A percentile compares a stretch with the other conserved stretches of the same genome.
Conservation (phyloP, 2,113 vertebrate genomes). For the Nymphicus hollandicus region DNA sequence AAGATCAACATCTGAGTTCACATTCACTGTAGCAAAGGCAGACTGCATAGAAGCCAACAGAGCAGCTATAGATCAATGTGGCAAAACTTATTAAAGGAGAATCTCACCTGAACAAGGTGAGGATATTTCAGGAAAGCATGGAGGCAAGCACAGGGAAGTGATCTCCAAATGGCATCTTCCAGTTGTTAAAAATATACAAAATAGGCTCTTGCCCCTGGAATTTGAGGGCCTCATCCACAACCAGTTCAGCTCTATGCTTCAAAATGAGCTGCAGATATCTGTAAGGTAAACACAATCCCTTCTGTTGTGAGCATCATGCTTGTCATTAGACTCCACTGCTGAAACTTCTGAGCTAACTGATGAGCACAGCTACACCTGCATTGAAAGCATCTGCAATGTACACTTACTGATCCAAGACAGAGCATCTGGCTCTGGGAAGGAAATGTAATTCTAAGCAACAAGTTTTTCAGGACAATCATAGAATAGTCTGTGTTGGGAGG, state of each 20-base stretch:
- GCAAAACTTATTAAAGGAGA: not conserved
- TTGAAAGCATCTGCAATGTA: not conserved
- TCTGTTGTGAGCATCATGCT: not conserved
- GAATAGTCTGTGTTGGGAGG: not conserved
- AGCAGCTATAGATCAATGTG: not conserved
- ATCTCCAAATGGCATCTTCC: not conserved
- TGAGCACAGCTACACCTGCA: not conserved
- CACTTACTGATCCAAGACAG: not conserved
- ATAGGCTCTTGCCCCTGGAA: not conserved
- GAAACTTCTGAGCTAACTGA: not conserved
- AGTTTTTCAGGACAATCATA: not conserved
- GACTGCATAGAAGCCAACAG: not conserved
- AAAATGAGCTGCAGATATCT: not conserved
- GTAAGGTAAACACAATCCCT: not conserved
- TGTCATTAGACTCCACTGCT: not conserved
- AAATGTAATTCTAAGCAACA: not conserved
- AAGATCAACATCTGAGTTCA: accelerated
- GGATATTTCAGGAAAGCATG: not conserved
- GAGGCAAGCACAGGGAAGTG: not conserved
- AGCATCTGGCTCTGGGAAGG: not conserved
- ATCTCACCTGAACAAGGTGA: not conserved
- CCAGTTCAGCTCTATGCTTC: not conserved
- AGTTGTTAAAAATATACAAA: not conserved
- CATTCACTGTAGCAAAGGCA: not conserved
- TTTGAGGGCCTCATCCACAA: not conserved